phyloP scores from a whole-genome alignment of 2,888 invertebrate genomes.

The Liposcelis brunnea region DNA sequence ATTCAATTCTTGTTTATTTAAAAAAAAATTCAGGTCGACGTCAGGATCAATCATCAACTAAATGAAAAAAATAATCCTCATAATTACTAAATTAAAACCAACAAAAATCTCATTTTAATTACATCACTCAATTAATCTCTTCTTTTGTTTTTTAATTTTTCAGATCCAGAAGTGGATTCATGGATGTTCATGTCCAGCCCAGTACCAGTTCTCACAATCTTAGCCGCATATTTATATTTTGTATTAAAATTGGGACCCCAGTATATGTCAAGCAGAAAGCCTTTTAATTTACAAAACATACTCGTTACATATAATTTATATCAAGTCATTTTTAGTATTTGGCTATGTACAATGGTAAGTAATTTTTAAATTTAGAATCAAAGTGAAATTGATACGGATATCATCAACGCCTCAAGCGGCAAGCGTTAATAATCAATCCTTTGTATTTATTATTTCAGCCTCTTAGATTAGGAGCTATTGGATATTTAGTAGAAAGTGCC shows the following conservation, averaged over 20 bases:
- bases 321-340: constrained; percentile 72
- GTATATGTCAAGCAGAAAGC: constrained; percentile 35
- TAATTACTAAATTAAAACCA: too few relatives aligned
- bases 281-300: constrained; percentile 30
- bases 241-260: constrained; percentile 53
- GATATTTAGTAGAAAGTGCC: constrained; percentile 2
- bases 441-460: constrained; percentile 7
- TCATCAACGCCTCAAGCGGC: neutral
- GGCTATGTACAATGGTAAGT: constrained; percentile 38
- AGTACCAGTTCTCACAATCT: constrained; percentile 36
- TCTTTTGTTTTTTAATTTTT: constrained; percentile 18
- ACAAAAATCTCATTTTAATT: too few relatives aligned
- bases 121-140: too few relatives aligned
- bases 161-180: constrained; percentile 45
- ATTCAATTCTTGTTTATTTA: too few relatives aligned
- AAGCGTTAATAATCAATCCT: neutral
- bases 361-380: neutral
- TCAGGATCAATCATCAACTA: too few relatives aligned
- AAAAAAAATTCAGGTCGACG: too few relatives aligned
- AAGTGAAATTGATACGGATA: too few relatives aligned
- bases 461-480: constrained; percentile 8
- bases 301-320: constrained; percentile 53
- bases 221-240: constrained; percentile 46
- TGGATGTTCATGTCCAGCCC: constrained; percentile 51
- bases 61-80: too few relatives aligned